Conservation (phyloP, 2,888 invertebrate genomes). For the Aethes cnicana region DNA sequence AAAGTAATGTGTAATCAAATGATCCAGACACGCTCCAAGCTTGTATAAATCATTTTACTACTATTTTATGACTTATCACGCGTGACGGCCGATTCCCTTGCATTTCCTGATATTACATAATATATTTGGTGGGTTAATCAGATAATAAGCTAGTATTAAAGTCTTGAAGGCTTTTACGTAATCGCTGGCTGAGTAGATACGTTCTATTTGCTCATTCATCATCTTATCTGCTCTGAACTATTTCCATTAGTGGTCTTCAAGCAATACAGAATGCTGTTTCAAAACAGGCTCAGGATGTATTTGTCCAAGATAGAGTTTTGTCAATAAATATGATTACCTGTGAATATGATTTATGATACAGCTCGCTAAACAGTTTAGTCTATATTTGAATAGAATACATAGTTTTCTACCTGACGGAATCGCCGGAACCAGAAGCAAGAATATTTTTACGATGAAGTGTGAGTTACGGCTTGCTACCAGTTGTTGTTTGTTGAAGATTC, state of each 20-base stretch:
- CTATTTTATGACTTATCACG: conserved; percentile 25
- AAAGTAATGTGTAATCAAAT: conserved; percentile 33
- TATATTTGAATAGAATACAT: too few relatives aligned
- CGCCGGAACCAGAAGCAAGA: conserved; percentile 7
- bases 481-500: conserved; percentile 39
- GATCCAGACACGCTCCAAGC: neutral
- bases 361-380: too few relatives aligned
- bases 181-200: conserved; percentile 14
- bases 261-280: conserved; percentile 26
- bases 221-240: conserved; percentile 25
- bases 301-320: conserved; percentile 16
- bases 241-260: conserved; percentile 25
- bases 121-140: conserved; percentile 35
- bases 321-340: conserved; percentile 17
- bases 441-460: conserved; percentile 37
- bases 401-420: neutral
- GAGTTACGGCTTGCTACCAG: conserved; percentile 39
- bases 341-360: conserved; percentile 10
- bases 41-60: conserved; percentile 48
- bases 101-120: conserved; percentile 27
- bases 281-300: conserved; percentile 23
- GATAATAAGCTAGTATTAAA: conserved; percentile 27
- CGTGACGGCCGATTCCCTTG: conserved; percentile 7
- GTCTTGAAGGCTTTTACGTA: conserved; percentile 28
- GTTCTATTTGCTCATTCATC: conserved; percentile 23